Percentiles rank a stretch among this genome's conserved stretches.
Evolutionary conservation across 2,113 vertebrate genomes (phyloP).

Genomic region (Nothoprocta pentlandii): DNA sequence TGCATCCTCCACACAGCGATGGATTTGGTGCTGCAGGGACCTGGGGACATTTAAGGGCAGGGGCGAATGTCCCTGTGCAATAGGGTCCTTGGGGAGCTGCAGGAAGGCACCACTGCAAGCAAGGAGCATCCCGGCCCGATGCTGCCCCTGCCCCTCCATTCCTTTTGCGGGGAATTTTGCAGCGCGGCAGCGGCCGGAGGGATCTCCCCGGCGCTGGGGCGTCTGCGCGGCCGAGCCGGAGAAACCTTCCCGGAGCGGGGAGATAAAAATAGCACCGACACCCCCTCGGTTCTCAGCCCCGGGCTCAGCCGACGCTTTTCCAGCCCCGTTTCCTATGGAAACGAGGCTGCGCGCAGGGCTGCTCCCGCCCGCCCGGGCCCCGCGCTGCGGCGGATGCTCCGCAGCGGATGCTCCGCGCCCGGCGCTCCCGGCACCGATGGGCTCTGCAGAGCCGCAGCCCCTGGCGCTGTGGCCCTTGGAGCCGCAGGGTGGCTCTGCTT

Average conservation of each 20-base stretch:
- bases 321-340: slow-evolving; percentile 64
- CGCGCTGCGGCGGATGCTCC: too few relatives aligned
- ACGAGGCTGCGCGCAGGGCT: background rate
- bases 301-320: background rate
- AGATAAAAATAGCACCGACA: background rate
- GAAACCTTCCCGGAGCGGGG: background rate
- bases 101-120: too few relatives aligned
- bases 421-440: too few relatives aligned
- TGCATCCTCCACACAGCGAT: fast-evolving
- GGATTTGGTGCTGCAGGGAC: background rate
- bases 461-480: too few relatives aligned
- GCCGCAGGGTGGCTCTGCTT: too few relatives aligned
- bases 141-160: too few relatives aligned
- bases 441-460: too few relatives aligned
- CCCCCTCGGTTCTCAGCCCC: background rate
- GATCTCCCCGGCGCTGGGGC: fast-evolving
- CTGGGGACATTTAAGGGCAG: background rate
- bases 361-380: background rate
- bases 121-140: too few relatives aligned
- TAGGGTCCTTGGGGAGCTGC: too few relatives aligned
- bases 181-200: fast-evolving
- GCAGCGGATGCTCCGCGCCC: too few relatives aligned
- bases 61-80: background rate
- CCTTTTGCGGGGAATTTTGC: too few relatives aligned
- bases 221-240: background rate